phyloP scores from a whole-genome alignment of 2,113 vertebrate genomes.

The Arizona elegans region DNA sequence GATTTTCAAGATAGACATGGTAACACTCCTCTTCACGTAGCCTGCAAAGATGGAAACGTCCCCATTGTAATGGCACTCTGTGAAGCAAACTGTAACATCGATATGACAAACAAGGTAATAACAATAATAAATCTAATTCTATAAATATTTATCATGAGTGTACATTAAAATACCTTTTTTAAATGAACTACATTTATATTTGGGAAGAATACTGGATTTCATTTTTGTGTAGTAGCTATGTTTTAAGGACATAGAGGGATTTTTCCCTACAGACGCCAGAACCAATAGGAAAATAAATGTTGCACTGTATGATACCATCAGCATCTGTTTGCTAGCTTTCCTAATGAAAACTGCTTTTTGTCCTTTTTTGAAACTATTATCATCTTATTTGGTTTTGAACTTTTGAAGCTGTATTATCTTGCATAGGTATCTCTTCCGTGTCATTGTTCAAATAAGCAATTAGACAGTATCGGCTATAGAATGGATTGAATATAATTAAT shows the following conservation, averaged over 20 bases:
- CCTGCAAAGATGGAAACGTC: slow-evolving; percentile 93
- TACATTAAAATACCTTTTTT: neutral
- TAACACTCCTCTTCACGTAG: slow-evolving; percentile 91
- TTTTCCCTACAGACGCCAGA: neutral
- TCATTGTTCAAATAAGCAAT: neutral
- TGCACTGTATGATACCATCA: neutral
- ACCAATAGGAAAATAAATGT: neutral
- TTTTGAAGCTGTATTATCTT: neutral
- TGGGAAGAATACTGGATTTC: neutral
- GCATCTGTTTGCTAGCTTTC: neutral
- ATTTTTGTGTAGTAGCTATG: neutral
- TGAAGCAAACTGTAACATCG: slow-evolving; percentile 79
- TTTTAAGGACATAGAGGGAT: neutral
- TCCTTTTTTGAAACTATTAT: neutral
- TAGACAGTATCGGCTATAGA: neutral
- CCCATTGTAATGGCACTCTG: slow-evolving; percentile 84
- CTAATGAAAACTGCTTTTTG: neutral
- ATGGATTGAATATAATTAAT: neutral
- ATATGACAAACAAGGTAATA: slow-evolving; percentile 89
- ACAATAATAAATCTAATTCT: neutral
- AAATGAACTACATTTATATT: neutral
- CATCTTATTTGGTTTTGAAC: neutral
- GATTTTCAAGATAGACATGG: slow-evolving; percentile 94
- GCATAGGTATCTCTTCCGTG: neutral
- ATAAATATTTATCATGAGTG: fast-evolving